A percentile compares a stretch with the other conserved stretches of the same genome.
Conservation (phyloP, 2,888 invertebrate species). For the Synanthedon andrenaeformis region DNA sequence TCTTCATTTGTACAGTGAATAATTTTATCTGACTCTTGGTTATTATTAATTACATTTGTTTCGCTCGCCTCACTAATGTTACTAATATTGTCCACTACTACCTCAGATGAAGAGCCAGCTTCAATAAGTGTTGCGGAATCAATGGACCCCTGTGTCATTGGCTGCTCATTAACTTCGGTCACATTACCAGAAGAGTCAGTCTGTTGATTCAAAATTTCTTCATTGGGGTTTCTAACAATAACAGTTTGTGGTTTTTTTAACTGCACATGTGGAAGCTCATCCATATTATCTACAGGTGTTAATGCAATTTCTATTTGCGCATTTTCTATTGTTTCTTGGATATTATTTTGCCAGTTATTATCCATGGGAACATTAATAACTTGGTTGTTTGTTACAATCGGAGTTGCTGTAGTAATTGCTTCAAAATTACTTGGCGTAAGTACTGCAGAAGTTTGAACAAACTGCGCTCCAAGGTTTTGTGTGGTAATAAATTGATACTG, state of each 20-base stretch:
- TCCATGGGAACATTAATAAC: conserved; percentile 34
- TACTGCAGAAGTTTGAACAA: conserved; percentile 49
- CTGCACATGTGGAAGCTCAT: conserved; percentile 29
- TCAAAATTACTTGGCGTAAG: conserved; percentile 49
- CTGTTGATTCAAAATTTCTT: not conserved
- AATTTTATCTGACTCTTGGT: not conserved
- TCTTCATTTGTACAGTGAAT: not conserved
- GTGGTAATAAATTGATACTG: conserved; percentile 62
- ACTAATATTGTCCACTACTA: not conserved
- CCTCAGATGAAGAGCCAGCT: not conserved
- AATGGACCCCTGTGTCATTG: conserved; percentile 10
- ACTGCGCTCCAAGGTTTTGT: conserved; percentile 44
- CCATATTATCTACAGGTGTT: conserved; percentile 8
- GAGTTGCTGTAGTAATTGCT: conserved; percentile 51
- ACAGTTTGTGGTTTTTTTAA: conserved; percentile 15
- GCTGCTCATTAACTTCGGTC: conserved; percentile 6
- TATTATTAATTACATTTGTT: not conserved
- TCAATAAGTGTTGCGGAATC: conserved; percentile 8
- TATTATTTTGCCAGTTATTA: conserved; percentile 37
- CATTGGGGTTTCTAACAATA: not conserved
- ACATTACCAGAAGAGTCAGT: conserved; percentile 6
- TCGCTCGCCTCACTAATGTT: not conserved
- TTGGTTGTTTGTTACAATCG: conserved; percentile 53
- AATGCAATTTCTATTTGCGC: conserved; percentile 18
- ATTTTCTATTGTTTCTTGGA: conserved; percentile 20